Evolutionary conservation across 2,797 vertebrate species (phyloP).

Genomic region (Onychomys arenicola): DNA sequence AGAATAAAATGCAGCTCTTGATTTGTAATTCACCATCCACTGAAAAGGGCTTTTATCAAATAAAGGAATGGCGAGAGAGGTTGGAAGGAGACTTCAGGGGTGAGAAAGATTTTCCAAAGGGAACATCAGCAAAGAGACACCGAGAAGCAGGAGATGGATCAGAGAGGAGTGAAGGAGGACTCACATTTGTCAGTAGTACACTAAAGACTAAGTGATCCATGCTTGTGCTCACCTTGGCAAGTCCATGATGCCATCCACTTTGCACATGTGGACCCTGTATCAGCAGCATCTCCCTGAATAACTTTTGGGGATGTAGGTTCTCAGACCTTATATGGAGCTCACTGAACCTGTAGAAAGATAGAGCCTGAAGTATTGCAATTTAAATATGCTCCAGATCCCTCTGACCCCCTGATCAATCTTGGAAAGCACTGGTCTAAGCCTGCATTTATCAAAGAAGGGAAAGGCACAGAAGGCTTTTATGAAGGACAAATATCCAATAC

Average conservation of each 20-base stretch:
- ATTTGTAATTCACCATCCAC: not conserved
- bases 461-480: not conserved
- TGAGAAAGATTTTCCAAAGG: not conserved
- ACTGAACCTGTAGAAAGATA: not conserved
- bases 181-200: not conserved
- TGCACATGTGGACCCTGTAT: fast-evolving
- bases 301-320: too few species aligned
- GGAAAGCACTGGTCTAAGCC: not conserved
- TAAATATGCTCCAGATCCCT: not conserved
- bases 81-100: not conserved
- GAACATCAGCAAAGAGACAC: not conserved
- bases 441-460: not conserved
- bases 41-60: not conserved
- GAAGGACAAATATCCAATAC: not conserved
- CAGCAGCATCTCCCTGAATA: not conserved
- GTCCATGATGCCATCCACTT: not conserved
- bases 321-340: not conserved
- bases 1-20: not conserved
- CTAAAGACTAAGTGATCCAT: not conserved
- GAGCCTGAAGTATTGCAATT: not conserved
- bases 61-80: not conserved
- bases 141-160: fast-evolving
- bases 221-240: not conserved
- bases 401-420: not conserved
- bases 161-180: not conserved